phyloP scores from a whole-genome alignment of 2,888 invertebrate genomes.

The Agrypnus murinus region DNA sequence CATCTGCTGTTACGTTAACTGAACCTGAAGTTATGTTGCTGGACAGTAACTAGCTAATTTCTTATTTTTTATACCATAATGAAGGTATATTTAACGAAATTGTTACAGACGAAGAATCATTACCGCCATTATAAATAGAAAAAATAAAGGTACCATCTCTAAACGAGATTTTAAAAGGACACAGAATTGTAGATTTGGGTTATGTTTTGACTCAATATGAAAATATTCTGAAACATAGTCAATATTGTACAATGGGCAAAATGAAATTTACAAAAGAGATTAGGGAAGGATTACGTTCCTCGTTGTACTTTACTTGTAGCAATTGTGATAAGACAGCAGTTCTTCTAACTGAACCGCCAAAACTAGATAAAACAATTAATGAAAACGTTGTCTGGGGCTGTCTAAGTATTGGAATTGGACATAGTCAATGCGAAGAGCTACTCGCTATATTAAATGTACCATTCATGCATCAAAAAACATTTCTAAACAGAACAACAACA shows the following conservation, averaged over 20 bases:
- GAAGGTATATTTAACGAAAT: no score
- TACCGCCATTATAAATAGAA: no score
- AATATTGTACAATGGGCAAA: conserved; percentile 21
- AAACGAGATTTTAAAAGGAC: no score
- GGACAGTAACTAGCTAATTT: no score
- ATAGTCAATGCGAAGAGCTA: conserved; percentile 18
- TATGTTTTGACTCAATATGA: no score
- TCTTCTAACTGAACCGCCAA: background rate
- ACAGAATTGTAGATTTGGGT: no score
- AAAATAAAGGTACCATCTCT: no score
- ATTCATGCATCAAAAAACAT: background rate
- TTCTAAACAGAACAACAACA: no score
- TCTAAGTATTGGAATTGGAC: background rate
- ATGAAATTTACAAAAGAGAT: conserved; percentile 52
- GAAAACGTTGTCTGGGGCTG: conserved; percentile 7
- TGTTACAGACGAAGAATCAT: no score
- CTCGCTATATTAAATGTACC: background rate
- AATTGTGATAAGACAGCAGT: conserved; percentile 6
- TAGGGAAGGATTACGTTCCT: background rate
- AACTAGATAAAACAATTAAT: background rate
- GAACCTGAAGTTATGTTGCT: no score
- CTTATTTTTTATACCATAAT: no score
- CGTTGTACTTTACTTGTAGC: conserved; percentile 4
- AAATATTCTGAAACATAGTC: conserved; percentile 5
- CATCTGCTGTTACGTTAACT: no score